Base-by-base conservation (phyloP, 2,888 invertebrate genomes). In the Hirudinaria manillensis region DNA sequence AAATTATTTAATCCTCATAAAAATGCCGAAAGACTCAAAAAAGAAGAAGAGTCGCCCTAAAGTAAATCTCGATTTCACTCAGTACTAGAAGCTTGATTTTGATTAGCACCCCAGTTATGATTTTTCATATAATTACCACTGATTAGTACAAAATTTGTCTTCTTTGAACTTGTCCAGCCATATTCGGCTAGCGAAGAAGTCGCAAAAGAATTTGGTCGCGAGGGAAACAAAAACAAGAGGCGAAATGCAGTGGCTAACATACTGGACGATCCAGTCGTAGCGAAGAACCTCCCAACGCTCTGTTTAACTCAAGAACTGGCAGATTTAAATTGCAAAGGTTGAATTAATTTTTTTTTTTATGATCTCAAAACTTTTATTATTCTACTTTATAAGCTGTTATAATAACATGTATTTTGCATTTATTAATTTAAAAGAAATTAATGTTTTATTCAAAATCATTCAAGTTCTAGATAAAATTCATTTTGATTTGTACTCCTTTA, bases 161-260 rank as follows among this genome's bases (percentile, higher is more conserved):
- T 21, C 32, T 0, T 1, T 16, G n/a, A 24, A 55, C 4, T 56
- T n/a, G 34, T 34, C 27, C 1, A 72, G 72, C 72, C 72, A 29
- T 72, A 72, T 61, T 36, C 53, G 0, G 72, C 61, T 61, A 24
- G 61, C 3, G 61, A 61, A 19, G 7, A 16, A 29, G n/a, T 2
- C n/a, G 21, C 24, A 27, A 3, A 27, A 7, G 61, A 27, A 29
- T 1, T 61, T 16, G 19, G 10, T 24, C 24, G 24, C n/a, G 13
- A 13, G 53, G 21, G 53, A 16, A 21, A 13, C 21, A 53, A 13
- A 13, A 61, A 29, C 29, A 61, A 29, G 7, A 45, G 75, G 29
- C 75, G 75, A 19, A 75, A 75, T 45, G 75, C 75, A 0, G 70
- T 72, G 2, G 71, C 71, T 16, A 71, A 75, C 32, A 72, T 75